Evolutionary conservation across 2,888 invertebrate species (phyloP), one percentile per base, ranked within the genome.

Genomic region (Ennomos quercinarius): DNA sequence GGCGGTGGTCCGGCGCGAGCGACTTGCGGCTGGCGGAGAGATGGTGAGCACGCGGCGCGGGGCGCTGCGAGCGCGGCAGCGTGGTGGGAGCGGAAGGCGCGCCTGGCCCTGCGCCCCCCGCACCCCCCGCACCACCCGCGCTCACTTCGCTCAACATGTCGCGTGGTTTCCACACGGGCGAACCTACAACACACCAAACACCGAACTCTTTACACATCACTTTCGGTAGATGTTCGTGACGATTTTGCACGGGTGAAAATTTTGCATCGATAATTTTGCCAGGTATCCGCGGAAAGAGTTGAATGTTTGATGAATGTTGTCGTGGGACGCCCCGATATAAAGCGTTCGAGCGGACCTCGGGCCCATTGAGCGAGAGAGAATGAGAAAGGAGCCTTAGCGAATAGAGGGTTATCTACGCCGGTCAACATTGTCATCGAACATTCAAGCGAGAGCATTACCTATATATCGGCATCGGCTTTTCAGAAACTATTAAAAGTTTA

Each of bases 161-260:
- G 94, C 98, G 96, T 93, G 98, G 98, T 95, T 98, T 98, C 98
- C 98, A 99, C 94, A 99, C 97, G 91, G 99, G 99, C 93, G 98
- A 98, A 94, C 98, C 98, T 96, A 95, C 94, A 95, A 95, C 94
- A 94, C 93, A 95, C 90, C 93, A 93, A 93, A 92, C 92, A 93
- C 93, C 92, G 85, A 93, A 93, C 93, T 93, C 93, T 93, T 93
- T 91, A 80, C 75, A 72, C 70, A 75, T 74, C 66, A 76, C 73
- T 73, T 73, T 76, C 74, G 73, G 62, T 68, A 71, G 70, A 76
- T 74, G 74, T 76, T 68, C 71, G 67, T 70, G 71, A 73, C 72
- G 70, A 68, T 67, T 88, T 87, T 85, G 71, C 81, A 84, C 78
- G 72, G 73, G 72, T 78, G 74, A 73, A 66, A 65, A 57, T 57